Evolutionary conservation across 1,140 invertebrate species (phyloP).

Genomic region (Physella acuta): DNA sequence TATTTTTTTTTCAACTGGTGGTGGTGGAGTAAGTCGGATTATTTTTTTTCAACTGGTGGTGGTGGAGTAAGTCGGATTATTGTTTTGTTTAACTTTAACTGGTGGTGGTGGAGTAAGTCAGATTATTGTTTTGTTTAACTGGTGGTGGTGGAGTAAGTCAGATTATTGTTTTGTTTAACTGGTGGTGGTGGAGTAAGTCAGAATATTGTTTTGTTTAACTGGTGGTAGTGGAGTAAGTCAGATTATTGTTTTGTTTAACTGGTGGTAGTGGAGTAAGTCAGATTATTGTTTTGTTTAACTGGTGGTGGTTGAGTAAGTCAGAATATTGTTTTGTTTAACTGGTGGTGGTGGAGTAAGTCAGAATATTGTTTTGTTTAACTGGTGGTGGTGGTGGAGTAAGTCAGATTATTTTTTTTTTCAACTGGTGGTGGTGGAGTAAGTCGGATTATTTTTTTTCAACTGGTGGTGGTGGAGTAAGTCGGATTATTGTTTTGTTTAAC

Average conservation of each 20-base stretch:
- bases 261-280: slow-evolving; percentile 64
- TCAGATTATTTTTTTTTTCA: slow-evolving; percentile 61
- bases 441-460: slow-evolving; percentile 68
- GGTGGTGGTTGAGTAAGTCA: slow-evolving; percentile 64
- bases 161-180: slow-evolving; percentile 72
- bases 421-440: slow-evolving; percentile 69
- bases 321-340: slow-evolving; percentile 72
- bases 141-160: slow-evolving; percentile 64
- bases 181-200: slow-evolving; percentile 64
- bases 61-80: slow-evolving; percentile 47
- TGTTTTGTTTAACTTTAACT: too few species aligned
- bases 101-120: slow-evolving; percentile 64
- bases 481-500: too few species aligned
- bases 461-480: slow-evolving; percentile 64
- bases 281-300: slow-evolving; percentile 72
- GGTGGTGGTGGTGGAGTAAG: slow-evolving; percentile 69
- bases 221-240: slow-evolving; percentile 64
- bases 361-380: too few species aligned
- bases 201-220: slow-evolving; percentile 72
- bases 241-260: slow-evolving; percentile 72
- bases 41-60: slow-evolving; percentile 76
- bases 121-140: slow-evolving; percentile 72
- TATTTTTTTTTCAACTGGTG: slow-evolving; percentile 77
- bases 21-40: slow-evolving; percentile 49
- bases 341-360: slow-evolving; percentile 64